Evolutionary conservation across 2,113 vertebrate genomes (phyloP).

Genomic region (Eudyptes chrysolophus): DNA sequence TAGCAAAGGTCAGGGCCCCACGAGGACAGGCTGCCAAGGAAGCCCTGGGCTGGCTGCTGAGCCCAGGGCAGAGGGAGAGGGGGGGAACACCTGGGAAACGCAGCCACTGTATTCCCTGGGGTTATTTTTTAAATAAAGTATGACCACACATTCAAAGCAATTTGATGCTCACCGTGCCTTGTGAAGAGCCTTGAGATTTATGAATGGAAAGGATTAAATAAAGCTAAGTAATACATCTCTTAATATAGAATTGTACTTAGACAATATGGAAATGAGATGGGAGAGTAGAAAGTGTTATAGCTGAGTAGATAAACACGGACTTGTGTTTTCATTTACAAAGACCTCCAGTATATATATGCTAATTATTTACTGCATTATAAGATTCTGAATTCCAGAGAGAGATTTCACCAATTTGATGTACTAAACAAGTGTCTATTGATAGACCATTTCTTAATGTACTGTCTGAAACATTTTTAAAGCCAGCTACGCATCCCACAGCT

Average conservation of each 20-base stretch:
- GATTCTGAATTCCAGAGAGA: background rate
- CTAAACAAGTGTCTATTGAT: background rate
- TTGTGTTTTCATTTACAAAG: slow-evolving; percentile 22
- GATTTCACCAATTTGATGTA: background rate
- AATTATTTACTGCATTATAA: background rate
- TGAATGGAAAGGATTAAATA: background rate
- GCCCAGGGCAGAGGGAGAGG: rapidly evolving
- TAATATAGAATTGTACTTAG: background rate
- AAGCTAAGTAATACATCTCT: slow-evolving; percentile 3
- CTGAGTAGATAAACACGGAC: slow-evolving; percentile 11
- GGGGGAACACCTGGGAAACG: background rate
- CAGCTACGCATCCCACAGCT: background rate
- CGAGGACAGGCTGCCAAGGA: rapidly evolving
- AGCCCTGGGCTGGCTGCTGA: background rate
- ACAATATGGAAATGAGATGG: background rate
- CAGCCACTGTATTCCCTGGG: background rate
- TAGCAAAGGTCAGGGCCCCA: rapidly evolving
- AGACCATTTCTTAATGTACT: background rate
- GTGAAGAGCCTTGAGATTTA: background rate
- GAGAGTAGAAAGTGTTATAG: slow-evolving; percentile 5
- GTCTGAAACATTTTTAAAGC: background rate
- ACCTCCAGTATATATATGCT: background rate
- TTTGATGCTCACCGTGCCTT: background rate
- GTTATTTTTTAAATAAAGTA: background rate
- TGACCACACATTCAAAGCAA: background rate